Conservation (phyloP, 2,797 vertebrate species). For the Amphiprion clarkii region DNA sequence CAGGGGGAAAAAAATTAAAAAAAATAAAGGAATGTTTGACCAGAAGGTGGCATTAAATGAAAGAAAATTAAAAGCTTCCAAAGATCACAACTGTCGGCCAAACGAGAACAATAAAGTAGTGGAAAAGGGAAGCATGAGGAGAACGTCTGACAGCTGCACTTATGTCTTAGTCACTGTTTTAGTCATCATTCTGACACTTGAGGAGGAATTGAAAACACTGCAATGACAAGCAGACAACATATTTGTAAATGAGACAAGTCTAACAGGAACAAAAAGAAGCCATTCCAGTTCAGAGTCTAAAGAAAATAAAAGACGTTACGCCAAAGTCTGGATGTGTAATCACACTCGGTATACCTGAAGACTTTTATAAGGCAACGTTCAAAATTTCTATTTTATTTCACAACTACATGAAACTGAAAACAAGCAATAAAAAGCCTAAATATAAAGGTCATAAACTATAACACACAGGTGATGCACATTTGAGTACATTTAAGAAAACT, state of each 20-base stretch:
- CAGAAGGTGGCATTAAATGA: neutral
- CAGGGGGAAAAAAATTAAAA: neutral
- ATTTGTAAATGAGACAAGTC: neutral
- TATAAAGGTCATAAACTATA: neutral
- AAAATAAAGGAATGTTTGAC: neutral
- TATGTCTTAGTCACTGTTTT: neutral
- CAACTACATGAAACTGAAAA: neutral
- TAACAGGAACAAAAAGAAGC: constrained; percentile 1
- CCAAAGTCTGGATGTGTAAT: neutral
- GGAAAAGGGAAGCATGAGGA: constrained; percentile 8
- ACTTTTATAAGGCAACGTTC: too few species aligned
- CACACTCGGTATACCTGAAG: neutral
- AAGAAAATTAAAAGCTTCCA: neutral
- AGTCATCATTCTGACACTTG: neutral
- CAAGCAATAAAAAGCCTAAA: neutral
- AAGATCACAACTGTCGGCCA: neutral
- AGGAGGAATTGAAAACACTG: constrained; percentile 10
- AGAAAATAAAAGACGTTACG: neutral
- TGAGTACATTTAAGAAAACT: too few species aligned
- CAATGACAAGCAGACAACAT: neutral
- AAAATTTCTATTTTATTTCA: neutral
- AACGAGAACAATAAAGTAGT: neutral
- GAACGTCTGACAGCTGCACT: neutral
- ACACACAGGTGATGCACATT: too few species aligned
- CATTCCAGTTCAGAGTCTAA: neutral